Percentiles rank a stretch among this genome's conserved stretches.
phyloP scores from a whole-genome alignment of 2,797 vertebrate species.

The Bufotes viridis region DNA sequence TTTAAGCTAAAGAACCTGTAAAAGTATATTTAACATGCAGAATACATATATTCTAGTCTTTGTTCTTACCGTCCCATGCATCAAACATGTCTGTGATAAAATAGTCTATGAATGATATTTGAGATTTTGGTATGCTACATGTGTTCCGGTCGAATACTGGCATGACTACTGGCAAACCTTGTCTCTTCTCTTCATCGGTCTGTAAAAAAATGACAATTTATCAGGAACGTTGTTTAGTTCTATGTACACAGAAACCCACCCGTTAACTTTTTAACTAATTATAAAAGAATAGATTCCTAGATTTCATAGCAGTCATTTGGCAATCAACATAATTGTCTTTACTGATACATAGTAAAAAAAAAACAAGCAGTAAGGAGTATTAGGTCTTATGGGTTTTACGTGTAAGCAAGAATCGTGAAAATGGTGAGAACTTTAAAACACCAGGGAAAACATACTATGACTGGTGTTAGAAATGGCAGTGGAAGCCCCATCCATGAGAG shows the following conservation, averaged over 20 bases:
- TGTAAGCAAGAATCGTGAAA: too few species aligned
- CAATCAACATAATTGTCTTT: not conserved
- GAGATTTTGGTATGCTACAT: slow-evolving; percentile 84
- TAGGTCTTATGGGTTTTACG: too few species aligned
- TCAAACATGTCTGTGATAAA: slow-evolving; percentile 85
- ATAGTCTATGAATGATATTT: slow-evolving; percentile 85
- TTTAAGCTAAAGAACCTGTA: not conserved
- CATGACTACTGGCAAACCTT: slow-evolving; percentile 83
- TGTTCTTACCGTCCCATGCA: slow-evolving; percentile 80
- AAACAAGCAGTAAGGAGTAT: too few species aligned
- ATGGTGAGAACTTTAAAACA: too few species aligned
- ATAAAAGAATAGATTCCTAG: not conserved
- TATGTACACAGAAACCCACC: not conserved
- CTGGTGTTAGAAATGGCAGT: too few species aligned
- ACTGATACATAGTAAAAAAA: too few species aligned
- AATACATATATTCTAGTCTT: not conserved
- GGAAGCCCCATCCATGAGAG: too few species aligned
- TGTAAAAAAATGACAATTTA: slow-evolving; percentile 65
- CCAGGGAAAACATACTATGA: too few species aligned
- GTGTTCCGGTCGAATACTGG: slow-evolving; percentile 82
- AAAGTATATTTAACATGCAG: not conserved
- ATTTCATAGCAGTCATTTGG: not conserved
- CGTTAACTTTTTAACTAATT: not conserved
- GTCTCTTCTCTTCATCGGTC: slow-evolving; percentile 83
- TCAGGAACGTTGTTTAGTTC: not conserved